Evolutionary conservation across 2,888 invertebrate species (phyloP), one percentile per base, ranked within the genome.

Genomic region (Euzophera pinguis): DNA sequence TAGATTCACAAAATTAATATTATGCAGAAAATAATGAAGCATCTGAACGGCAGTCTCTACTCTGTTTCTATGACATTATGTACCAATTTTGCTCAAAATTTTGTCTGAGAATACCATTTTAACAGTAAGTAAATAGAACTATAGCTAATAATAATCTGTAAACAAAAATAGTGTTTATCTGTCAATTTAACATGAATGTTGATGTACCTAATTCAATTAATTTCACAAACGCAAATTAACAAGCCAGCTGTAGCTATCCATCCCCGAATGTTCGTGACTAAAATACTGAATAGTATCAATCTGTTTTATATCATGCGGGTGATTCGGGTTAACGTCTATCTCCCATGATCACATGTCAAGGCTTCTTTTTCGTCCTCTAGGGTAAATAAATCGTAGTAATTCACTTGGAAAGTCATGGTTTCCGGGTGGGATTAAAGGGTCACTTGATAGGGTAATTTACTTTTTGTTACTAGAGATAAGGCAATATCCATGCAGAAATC

Each of bases 221-320:
- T 39, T 39, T 14, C 10, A 14, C 39, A 9, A 13, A 39, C 39
- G 8, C 10, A 14, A 39, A 8, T 38, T 39, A 38, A 13, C 16
- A 41, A 16, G 9, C 22, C 17, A n/a, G 10, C 32, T 14, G 32
- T 29, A 45, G 8, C 45, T 16, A 32, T 3, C 32, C 8, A 13
- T 45, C 32, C 14, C 14, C 10, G 32, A 45, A 34, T 10, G 14
- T 45, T 45, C 45, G 45, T 45, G 45, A 45, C 45, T 45, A 10
- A 32, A 45, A 45, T 32, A 34, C 32, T 45, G 10, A 45, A 45
- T 45, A 8, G 34, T 10, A 32, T 32, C 45, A 45, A 45, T 45
- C 45, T 45, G 45, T 32, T 45, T 6, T 16, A 16, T 32, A 45
- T 45, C 45, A 32, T 45, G 45, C 45, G 45, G 45, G 45, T 16